Percentiles rank a stretch among this genome's conserved stretches.
These are phyloP conservation scores for Ceryle rudis DNA, from an alignment of 2,797 vertebrate genomes.

Conservation along the genomic window DNA sequence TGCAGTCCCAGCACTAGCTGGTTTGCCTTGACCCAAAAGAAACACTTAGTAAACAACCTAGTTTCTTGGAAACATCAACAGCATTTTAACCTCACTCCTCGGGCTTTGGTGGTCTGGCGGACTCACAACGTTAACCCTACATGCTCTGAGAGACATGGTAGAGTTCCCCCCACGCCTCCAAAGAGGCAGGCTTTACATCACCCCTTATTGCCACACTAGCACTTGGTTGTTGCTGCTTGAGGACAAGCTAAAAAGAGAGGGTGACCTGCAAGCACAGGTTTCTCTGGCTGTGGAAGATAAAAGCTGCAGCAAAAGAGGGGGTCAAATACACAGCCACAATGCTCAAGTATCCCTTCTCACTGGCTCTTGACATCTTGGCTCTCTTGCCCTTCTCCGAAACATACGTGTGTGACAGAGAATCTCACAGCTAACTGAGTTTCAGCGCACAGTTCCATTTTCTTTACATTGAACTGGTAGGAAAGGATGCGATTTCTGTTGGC, in stretches of 20 bases:
- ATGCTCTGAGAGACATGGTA: rapidly evolving
- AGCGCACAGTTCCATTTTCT: neutral
- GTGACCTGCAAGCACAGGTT: neutral
- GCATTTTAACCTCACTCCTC: neutral
- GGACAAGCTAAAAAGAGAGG: neutral
- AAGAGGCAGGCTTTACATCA: neutral
- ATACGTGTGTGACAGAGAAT: neutral
- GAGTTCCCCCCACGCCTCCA: rapidly evolving
- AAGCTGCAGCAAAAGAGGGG: neutral
- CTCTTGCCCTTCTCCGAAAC: neutral
- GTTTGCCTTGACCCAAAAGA: neutral
- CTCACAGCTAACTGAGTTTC: neutral
- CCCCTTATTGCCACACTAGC: neutral
- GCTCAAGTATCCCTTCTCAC: neutral
- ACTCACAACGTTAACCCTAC: neutral
- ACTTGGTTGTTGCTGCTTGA: neutral
- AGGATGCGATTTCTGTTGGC: neutral
- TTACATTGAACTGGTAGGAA: neutral
- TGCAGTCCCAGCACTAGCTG: neutral
- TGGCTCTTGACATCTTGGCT: neutral
- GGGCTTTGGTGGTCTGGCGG: neutral
- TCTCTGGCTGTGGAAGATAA: neutral
- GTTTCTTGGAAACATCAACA: neutral
- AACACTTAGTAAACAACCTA: neutral
- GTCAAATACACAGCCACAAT: neutral